phyloP scores from a whole-genome alignment of 2,797 vertebrate species.

The Sebastes vulpes region DNA sequence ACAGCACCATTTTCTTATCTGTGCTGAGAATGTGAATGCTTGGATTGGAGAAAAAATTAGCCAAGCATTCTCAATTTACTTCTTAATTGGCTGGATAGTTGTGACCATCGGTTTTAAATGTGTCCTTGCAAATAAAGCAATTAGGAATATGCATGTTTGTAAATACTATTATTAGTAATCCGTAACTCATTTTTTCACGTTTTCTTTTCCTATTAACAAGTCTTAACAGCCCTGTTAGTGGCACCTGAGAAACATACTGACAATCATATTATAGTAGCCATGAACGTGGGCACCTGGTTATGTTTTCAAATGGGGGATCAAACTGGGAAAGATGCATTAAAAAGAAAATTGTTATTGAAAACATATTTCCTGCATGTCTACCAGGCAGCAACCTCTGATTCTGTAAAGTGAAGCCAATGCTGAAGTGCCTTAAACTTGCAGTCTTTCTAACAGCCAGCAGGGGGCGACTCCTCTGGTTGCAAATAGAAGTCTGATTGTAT shows the following conservation, averaged over 20 bases:
- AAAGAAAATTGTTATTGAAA: neutral
- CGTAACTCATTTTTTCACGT: neutral
- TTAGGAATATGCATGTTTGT: neutral
- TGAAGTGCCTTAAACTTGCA: too few relatives aligned
- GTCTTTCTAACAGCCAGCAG: too few relatives aligned
- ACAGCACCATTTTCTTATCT: conserved; percentile 47
- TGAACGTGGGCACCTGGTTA: neutral
- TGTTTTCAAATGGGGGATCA: neutral
- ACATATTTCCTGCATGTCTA: neutral
- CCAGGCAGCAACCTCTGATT: neutral
- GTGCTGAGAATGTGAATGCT: conserved; percentile 9
- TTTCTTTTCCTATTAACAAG: neutral
- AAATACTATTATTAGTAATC: neutral
- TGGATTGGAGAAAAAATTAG: neutral
- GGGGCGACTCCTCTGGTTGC: too few relatives aligned
- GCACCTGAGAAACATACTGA: neutral
- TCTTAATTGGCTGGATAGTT: neutral
- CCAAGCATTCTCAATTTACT: neutral
- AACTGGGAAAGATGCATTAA: neutral
- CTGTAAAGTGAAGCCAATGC: neutral
- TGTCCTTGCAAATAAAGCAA: neutral
- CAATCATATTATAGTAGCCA: neutral
- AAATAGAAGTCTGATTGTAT: too few relatives aligned
- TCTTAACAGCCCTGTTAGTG: neutral
- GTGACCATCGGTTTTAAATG: neutral